Conservation (phyloP, 64 coral and sea anemone genomes). For the Pocillopora damicornis region DNA sequence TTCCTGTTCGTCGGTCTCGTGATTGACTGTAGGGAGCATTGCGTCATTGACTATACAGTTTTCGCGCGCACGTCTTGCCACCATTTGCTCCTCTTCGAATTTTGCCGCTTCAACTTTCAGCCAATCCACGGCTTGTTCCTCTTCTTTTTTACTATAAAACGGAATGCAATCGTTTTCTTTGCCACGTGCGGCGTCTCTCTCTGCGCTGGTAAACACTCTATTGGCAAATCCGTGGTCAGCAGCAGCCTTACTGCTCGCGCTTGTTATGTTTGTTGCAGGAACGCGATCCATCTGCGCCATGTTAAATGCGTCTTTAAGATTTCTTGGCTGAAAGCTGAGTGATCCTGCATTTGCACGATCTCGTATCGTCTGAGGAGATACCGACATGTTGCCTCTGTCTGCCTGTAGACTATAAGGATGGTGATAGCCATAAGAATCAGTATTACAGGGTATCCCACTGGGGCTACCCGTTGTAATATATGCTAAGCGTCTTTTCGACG, state of each 20-base stretch:
- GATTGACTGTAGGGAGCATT: constrained; percentile 56
- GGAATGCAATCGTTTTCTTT: not conserved
- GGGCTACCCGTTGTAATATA: constrained; percentile 39
- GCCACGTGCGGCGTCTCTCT: not conserved
- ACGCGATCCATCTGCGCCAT: not conserved
- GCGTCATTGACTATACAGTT: constrained; percentile 72
- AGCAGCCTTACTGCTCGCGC: not conserved
- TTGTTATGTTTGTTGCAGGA: not conserved
- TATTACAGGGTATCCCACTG: constrained; percentile 34
- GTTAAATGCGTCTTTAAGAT: constrained; percentile 30
- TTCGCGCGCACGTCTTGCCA: constrained; percentile 5
- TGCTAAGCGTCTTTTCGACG: constrained; percentile 52
- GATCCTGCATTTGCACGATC: not conserved
- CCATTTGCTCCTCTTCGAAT: constrained; percentile 34
- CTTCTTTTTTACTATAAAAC: not conserved
- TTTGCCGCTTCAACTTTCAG: constrained; percentile 35
- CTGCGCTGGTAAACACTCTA: not conserved
- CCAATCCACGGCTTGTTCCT: constrained; percentile 36
- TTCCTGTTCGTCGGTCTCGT: constrained; percentile 65
- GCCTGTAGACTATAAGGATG: not conserved
- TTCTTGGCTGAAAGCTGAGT: not conserved
- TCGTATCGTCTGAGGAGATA: constrained; percentile 10
- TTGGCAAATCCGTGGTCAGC: not conserved
- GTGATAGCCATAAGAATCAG: constrained; percentile 1
- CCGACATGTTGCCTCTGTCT: not conserved